These are phyloP conservation scores for Argynnis bischoffii DNA, from an alignment of 2,888 invertebrate genomes.

Conservation along the genomic window DNA sequence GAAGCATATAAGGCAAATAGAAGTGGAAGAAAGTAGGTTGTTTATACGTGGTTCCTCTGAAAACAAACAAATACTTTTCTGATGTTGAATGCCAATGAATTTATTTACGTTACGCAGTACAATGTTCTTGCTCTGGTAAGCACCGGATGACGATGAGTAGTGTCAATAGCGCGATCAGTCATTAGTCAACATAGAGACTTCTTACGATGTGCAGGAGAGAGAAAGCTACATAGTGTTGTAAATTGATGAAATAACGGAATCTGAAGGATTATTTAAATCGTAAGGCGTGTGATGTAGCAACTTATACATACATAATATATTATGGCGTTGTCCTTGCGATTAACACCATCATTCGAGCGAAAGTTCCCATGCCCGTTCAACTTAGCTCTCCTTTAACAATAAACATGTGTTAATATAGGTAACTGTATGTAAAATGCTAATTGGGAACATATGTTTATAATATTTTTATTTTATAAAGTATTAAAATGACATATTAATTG, in stretches of 20 bases:
- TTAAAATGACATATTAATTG: no score
- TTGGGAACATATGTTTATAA: background rate
- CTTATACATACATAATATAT: slow-evolving; percentile 34
- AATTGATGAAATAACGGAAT: slow-evolving; percentile 35
- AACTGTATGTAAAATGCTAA: no score
- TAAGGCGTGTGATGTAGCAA: slow-evolving; percentile 48
- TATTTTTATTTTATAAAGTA: background rate
- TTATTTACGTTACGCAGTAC: slow-evolving; percentile 62
- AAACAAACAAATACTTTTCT: slow-evolving; percentile 72
- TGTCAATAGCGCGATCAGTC: slow-evolving; percentile 31
- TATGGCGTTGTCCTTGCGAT: slow-evolving; percentile 47
- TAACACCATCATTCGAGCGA: slow-evolving; percentile 47
- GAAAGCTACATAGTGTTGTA: slow-evolving; percentile 7
- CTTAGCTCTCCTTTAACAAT: slow-evolving; percentile 49
- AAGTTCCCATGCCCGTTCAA: slow-evolving; percentile 45
- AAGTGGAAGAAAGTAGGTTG: slow-evolving; percentile 43
- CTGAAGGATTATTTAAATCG: slow-evolving; percentile 47
- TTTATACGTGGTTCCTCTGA: slow-evolving; percentile 51
- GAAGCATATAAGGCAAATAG: slow-evolving; percentile 38
- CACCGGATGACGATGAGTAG: slow-evolving; percentile 58
- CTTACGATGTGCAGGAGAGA: slow-evolving; percentile 18
- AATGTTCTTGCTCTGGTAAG: slow-evolving; percentile 65
- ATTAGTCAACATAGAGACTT: slow-evolving; percentile 22
- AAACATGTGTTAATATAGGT: slow-evolving; percentile 48
- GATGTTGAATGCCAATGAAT: slow-evolving; percentile 56